Evolutionary conservation across 2,888 invertebrate species (phyloP), one percentile per base, ranked within the genome.

Genomic region (Neoaliturus tenellus): DNA sequence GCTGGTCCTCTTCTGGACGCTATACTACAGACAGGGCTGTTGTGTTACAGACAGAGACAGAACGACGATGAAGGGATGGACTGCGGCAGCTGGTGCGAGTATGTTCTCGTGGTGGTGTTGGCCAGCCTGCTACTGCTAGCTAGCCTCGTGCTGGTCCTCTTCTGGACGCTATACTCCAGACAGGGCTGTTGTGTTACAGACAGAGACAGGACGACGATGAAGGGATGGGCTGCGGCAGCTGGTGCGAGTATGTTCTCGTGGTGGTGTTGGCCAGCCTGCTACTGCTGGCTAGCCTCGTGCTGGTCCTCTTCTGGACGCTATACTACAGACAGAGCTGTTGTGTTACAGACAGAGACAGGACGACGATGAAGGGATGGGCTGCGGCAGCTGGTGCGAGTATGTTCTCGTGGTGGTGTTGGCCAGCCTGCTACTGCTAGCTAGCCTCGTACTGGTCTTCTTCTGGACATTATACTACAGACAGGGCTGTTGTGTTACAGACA

Each of bases 281-380:
- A 85, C 93, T 97, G 86, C 93, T 96, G 86, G 96, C 96, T 33
- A 94, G 96, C 4, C 92, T 96, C 80, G 95, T 94, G 0, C 92
- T 97, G 73, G 95, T 96, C 69, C 92, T 97, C 88, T 96, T 96
- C 92, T 97, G 97, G 97, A 93, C 95, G 81, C 92, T 96, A 90
- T 94, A 95, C 91, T 96, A 96, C 92, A 93, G 94, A 85, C 94
- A 93, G 58, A 96, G 96, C 48, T 96, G n/a, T n/a, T n/a, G n/a
- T n/a, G n/a, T n/a, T n/a, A n/a, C n/a, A 95, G 95, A 89, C 94
- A 93, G 83, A 84, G 87, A 23, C 94, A 94, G 73, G 95, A 95
- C 86, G 93, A 94, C 88, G 94, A 95, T 90, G 93, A 95, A 92
- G 93, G 95, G 92, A 87, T 88, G 86, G 87, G 87, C 10, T 95